These are phyloP conservation scores for Apogon hyalosoma DNA, from an alignment of 2,797 vertebrate genomes.

Conservation along the genomic window DNA sequence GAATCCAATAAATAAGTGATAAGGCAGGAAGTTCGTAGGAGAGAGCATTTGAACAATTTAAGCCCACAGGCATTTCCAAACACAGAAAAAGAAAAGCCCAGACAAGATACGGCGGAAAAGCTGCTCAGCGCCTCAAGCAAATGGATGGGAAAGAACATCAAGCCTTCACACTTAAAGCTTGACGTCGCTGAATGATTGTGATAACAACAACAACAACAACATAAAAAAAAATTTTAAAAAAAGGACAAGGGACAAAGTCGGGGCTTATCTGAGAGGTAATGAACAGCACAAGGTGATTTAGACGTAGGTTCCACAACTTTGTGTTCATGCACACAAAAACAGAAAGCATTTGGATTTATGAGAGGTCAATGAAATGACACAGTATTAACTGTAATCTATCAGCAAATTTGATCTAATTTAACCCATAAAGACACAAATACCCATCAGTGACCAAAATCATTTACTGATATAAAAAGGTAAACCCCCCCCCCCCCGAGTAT, in stretches of 20 bases:
- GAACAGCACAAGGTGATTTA: constrained; percentile 46
- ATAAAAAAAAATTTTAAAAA: no score
- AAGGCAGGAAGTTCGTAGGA: constrained; percentile 75
- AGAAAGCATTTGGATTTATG: not conserved
- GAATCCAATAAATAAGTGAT: constrained; percentile 83
- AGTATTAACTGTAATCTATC: no score
- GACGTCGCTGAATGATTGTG: constrained; percentile 64
- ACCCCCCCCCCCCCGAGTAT: no score
- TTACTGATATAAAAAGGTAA: no score
- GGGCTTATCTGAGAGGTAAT: constrained; percentile 47
- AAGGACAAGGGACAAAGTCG: constrained; percentile 50
- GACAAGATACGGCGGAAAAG: constrained; percentile 69
- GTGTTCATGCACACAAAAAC: constrained; percentile 2
- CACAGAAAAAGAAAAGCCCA: constrained; percentile 43
- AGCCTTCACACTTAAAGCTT: constrained; percentile 64
- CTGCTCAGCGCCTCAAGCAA: constrained; percentile 70
- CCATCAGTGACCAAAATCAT: no score
- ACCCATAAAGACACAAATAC: no score
- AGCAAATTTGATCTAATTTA: not conserved
- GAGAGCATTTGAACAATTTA: constrained; percentile 80
- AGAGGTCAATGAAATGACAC: constrained; percentile 12
- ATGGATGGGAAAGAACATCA: constrained; percentile 72
- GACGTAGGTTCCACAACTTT: constrained; percentile 28
- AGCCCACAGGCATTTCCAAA: constrained; percentile 76
- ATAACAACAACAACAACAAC: constrained; percentile 63